These are phyloP conservation scores for Seriola quinqueradiata DNA, from an alignment of 2,113 vertebrate genomes.

Conservation along the genomic window DNA sequence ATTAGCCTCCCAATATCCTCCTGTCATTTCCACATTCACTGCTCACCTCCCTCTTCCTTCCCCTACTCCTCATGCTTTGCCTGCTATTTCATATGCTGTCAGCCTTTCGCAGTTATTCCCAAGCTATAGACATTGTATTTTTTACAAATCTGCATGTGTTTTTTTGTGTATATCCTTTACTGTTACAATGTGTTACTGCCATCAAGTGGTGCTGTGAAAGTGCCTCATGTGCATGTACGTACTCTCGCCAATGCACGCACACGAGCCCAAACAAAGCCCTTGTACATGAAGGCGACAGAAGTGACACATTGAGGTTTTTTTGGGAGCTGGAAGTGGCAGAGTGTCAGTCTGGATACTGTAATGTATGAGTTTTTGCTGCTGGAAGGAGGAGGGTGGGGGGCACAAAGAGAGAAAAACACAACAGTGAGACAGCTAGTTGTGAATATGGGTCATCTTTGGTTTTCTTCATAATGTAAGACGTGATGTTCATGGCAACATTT, in stretches of 20 bases:
- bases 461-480: not conserved
- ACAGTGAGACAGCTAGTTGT: constrained; percentile 22
- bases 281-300: constrained; percentile 23
- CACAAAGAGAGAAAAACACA: constrained; percentile 9
- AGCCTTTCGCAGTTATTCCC: constrained; percentile 22
- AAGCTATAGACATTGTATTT: not conserved
- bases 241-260: not conserved
- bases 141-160: not conserved
- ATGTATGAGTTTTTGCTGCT: constrained; percentile 26
- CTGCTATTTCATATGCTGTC: constrained; percentile 25
- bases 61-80: constrained; percentile 9
- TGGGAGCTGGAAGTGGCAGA: constrained; percentile 27
- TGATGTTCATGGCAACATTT: not conserved
- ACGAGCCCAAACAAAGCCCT: constrained; percentile 17
- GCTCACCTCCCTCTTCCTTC: constrained; percentile 22
- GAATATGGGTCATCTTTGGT: constrained; percentile 42
- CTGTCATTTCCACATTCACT: constrained; percentile 58
- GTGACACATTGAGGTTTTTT: constrained; percentile 17
- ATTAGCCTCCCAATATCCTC: constrained; percentile 66
- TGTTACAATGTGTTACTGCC: constrained; percentile 41
- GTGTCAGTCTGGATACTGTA: constrained; percentile 41
- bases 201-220: constrained; percentile 47
- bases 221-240: not conserved
- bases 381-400: not conserved
- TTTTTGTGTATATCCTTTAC: constrained; percentile 2